Evolutionary conservation across 1,140 invertebrate genomes (phyloP), one percentile per base, ranked within the genome.

Genomic region (Drosophila dunni): DNA sequence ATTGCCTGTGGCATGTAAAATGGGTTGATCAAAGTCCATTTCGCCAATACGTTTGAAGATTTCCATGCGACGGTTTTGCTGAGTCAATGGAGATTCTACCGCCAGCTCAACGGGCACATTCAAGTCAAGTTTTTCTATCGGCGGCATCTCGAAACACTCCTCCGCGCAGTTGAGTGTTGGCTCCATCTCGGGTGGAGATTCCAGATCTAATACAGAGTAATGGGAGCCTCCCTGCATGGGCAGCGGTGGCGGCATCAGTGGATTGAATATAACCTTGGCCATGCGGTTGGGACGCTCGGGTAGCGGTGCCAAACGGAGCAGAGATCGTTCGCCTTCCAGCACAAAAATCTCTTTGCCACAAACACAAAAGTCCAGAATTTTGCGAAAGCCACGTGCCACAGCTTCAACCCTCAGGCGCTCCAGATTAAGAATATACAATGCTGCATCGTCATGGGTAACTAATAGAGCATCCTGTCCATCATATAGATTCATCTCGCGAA

Each of bases 401-500:
- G 94, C 94, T 20, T 95, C 92, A 4, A 94, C 93, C 13, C 93
- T 93, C 7, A 95, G 90, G 11, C 93, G 92, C 24, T 94, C 91
- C 17, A 96, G 95, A 94, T 97, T 95, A 11, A 98, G 91, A 11
- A 98, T 93, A 81, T 96, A 96, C 9, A 98, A 92, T 56, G 94
- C 90, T 61, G 94, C 94, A 38, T 95, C 94, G 91, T 95, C 95
- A 91, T 96, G 96, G 0, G 96, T 96, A 8, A 98, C 93, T 17
- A 98, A 91, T 63, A 96, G 94, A 63, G 95, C 94, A 15, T 96
- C 95, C 42, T 94, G 29, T 95, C 95, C 62, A 93, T 93, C 75
- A 91, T 96, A 97, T 46, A 95, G 93, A 75, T 94, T 91, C 40
- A 97, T 81, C 7, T 94, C 93, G 0, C 96, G 95, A 84, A 97